Evolutionary conservation across 2,113 vertebrate genomes (phyloP).

Genomic region (Dascyllus trimaculatus): DNA sequence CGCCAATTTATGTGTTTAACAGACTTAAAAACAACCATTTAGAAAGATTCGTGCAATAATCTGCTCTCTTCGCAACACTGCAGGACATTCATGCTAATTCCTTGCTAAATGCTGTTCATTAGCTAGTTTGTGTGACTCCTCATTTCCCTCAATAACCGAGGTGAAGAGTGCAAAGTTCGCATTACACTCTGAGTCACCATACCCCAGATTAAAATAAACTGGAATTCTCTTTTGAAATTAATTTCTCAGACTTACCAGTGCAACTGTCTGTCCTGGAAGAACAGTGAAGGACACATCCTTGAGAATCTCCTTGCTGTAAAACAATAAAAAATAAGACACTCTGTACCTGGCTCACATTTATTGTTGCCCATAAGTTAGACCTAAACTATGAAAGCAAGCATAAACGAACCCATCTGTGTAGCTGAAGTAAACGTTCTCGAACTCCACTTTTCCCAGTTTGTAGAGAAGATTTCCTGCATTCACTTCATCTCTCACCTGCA

Average conservation of each 20-base stretch:
- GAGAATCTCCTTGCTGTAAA: constrained; percentile 90
- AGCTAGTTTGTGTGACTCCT: too few species aligned
- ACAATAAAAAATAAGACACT: accelerated
- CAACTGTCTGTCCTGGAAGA: constrained; percentile 93
- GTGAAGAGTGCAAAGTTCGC: too few species aligned
- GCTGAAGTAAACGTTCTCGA: constrained; percentile 94
- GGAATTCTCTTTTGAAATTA: not conserved
- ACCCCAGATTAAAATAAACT: too few species aligned
- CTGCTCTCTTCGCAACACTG: too few species aligned
- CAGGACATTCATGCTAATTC: too few species aligned
- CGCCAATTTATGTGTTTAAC: too few species aligned
- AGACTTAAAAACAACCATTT: too few species aligned
- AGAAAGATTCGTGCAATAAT: too few species aligned
- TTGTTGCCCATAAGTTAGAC: not conserved
- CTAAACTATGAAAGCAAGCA: not conserved
- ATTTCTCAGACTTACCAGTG: constrained; percentile 87
- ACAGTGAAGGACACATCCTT: constrained; percentile 94
- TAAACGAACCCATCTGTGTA: constrained; percentile 88
- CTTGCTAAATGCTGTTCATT: too few species aligned
- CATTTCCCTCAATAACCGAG: too few species aligned
- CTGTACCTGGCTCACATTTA: not conserved
- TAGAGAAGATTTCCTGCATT: constrained; percentile 87
- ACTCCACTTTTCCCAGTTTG: constrained; percentile 89
- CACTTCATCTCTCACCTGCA: constrained; percentile 91
- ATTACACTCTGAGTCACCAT: too few species aligned